Conservation (phyloP, 2,113 vertebrate species). For the Alligator sinensis region DNA sequence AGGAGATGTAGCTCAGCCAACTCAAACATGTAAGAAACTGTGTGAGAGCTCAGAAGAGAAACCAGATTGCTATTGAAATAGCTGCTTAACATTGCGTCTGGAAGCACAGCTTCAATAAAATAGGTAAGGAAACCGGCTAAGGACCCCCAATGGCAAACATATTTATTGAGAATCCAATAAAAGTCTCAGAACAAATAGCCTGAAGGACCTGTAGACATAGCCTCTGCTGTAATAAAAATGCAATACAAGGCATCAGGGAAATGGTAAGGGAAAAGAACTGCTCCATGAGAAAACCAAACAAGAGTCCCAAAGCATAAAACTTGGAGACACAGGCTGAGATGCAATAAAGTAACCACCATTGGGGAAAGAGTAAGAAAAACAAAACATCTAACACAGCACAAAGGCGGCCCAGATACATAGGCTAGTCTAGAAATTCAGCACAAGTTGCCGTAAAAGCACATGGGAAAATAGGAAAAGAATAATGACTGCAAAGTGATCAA, state of each 20-base stretch:
- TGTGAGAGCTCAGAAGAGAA: constrained; percentile 67
- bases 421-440: constrained; percentile 65
- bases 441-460: constrained; percentile 65
- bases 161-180: constrained; percentile 83
- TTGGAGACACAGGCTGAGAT: constrained; percentile 64
- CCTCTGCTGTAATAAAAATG: constrained; percentile 75
- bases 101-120: constrained; percentile 80
- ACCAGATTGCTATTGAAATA: constrained; percentile 81
- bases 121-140: constrained; percentile 77
- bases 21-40: constrained; percentile 73
- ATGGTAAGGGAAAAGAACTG: constrained; percentile 65
- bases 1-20: constrained; percentile 70
- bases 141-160: constrained; percentile 79
- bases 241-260: constrained; percentile 80
- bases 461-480: constrained; percentile 65
- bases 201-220: constrained; percentile 72
- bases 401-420: constrained; percentile 58
- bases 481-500: constrained; percentile 43
- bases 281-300: constrained; percentile 78
- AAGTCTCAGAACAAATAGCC: constrained; percentile 81
- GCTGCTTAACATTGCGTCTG: constrained; percentile 71
- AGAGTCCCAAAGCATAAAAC: constrained; percentile 67
- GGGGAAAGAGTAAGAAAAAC: constrained; percentile 74
- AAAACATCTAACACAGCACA: constrained; percentile 63
- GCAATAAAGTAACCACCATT: constrained; percentile 65